Percentiles rank a stretch among this genome's conserved stretches.
phyloP scores from a whole-genome alignment of 2,113 vertebrate genomes.

The Progne subis region DNA sequence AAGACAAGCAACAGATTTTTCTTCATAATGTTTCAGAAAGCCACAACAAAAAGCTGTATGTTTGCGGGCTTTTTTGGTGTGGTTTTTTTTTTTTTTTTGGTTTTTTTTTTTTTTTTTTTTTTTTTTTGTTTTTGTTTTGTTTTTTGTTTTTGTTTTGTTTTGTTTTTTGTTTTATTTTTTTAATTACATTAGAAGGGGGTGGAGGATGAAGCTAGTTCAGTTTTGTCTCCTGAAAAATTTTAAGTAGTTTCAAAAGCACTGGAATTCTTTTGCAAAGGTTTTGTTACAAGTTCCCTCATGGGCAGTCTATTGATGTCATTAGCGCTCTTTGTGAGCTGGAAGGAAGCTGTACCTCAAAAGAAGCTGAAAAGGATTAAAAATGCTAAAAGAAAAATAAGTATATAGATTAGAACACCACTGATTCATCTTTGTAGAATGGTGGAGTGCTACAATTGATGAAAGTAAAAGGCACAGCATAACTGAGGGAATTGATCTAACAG shows the following conservation, averaged over 20 bases:
- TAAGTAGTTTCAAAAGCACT: neutral
- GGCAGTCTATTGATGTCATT: conserved; percentile 34
- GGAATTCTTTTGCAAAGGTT: neutral
- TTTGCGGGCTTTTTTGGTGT: neutral
- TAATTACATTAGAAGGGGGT: fast-evolving
- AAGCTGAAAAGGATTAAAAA: conserved; percentile 42
- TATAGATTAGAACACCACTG: conserved; percentile 6
- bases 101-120: neutral
- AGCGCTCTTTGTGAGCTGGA: conserved; percentile 22
- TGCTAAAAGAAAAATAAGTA: neutral
- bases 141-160: too few species aligned
- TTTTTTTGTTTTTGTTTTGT: too few species aligned
- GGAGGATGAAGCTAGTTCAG: neutral
- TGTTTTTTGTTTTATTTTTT: neutral
- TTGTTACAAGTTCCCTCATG: conserved; percentile 32
- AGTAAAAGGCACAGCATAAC: neutral
- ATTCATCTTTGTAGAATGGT: neutral
- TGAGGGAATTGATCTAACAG: neutral
- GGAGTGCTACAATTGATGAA: neutral
- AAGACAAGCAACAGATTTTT: neutral
- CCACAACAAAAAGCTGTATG: neutral
- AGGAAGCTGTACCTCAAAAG: conserved; percentile 44
- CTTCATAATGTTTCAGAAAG: neutral
- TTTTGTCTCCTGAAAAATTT: neutral
- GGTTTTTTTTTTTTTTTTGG: too few species aligned